phyloP scores from a whole-genome alignment of 2,113 vertebrate genomes.

The Rhineura floridana region DNA sequence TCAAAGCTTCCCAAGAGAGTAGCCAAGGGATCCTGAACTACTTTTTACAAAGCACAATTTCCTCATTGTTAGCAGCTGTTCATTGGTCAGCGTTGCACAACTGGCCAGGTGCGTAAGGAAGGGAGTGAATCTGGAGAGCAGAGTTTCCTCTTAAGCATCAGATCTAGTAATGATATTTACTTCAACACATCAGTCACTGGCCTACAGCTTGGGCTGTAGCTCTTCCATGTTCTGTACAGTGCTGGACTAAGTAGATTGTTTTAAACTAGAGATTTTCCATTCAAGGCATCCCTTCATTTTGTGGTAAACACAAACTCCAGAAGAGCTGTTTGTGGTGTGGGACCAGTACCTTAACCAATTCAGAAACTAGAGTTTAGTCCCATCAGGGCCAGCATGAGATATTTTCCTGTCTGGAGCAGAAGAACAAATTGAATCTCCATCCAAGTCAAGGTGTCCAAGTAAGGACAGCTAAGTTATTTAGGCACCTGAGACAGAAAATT shows the following conservation, averaged over 20 bases:
- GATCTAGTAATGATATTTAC: slow-evolving; percentile 33
- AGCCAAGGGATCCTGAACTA: slow-evolving; percentile 70
- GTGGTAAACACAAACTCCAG: not conserved
- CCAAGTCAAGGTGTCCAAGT: too few relatives aligned
- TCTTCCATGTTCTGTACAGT: slow-evolving; percentile 38
- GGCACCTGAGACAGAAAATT: too few relatives aligned
- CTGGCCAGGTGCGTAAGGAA: slow-evolving; percentile 71
- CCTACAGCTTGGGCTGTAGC: slow-evolving; percentile 29
- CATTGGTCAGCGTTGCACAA: slow-evolving; percentile 76
- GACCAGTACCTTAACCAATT: too few relatives aligned
- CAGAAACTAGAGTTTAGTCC: not conserved
- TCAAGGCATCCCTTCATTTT: not conserved
- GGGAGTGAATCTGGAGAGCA: slow-evolving; percentile 46
- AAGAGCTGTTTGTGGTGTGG: not conserved
- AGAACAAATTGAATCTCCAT: too few relatives aligned
- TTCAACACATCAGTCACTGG: slow-evolving; percentile 52
- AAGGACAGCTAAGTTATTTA: too few relatives aligned
- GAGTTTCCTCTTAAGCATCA: slow-evolving; percentile 60
- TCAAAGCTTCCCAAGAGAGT: slow-evolving; percentile 66
- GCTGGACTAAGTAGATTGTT: not conserved
- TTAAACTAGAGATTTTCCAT: not conserved
- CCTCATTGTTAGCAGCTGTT: slow-evolving; percentile 82
- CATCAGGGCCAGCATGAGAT: too few relatives aligned
- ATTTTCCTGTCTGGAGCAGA: too few relatives aligned
- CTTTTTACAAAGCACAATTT: slow-evolving; percentile 75